These are phyloP conservation scores for Drosophila pachea DNA, from an alignment of 1,140 invertebrate species.

Conservation along the genomic window DNA sequence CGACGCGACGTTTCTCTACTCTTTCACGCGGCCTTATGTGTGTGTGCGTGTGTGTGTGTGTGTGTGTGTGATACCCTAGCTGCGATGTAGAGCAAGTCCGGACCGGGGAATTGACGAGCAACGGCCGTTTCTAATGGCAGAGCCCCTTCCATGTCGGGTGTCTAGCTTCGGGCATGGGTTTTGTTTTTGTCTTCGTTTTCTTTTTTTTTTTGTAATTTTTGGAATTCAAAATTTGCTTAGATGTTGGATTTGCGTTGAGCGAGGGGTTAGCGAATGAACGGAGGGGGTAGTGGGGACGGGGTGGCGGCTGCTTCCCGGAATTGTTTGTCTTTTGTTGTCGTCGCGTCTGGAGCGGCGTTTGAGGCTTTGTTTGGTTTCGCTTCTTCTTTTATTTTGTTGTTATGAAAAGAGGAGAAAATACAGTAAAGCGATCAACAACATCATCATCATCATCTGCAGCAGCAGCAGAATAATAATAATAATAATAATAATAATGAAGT, in stretches of 20 bases:
- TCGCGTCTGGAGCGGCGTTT: slow-evolving; percentile 46
- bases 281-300: neutral
- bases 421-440: neutral
- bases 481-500: slow-evolving; percentile 24
- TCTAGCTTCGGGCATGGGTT: slow-evolving; percentile 23
- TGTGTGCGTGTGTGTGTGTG: no score
- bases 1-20: slow-evolving; percentile 2
- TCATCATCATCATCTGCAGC: no score
- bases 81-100: no score
- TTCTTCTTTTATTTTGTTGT: slow-evolving; percentile 29
- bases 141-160: slow-evolving; percentile 20
- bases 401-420: slow-evolving; percentile 18
- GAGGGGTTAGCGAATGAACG: neutral
- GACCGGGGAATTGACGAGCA: neutral
- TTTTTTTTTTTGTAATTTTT: slow-evolving; percentile 19
- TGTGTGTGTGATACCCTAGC: no score
- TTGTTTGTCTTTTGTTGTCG: slow-evolving; percentile 47
- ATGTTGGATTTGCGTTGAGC: slow-evolving; percentile 3
- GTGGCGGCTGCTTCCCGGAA: slow-evolving; percentile 54
- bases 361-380: slow-evolving; percentile 36
- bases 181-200: slow-evolving; percentile 4
- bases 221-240: slow-evolving; percentile 34
- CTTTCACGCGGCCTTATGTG: no score
- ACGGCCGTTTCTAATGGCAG: slow-evolving; percentile 36
- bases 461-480: slow-evolving; percentile 12